Percentiles rank a stretch among this genome's conserved stretches.
Conservation (phyloP, 2,113 vertebrate genomes). For the Chlorodrepanis virens region DNA sequence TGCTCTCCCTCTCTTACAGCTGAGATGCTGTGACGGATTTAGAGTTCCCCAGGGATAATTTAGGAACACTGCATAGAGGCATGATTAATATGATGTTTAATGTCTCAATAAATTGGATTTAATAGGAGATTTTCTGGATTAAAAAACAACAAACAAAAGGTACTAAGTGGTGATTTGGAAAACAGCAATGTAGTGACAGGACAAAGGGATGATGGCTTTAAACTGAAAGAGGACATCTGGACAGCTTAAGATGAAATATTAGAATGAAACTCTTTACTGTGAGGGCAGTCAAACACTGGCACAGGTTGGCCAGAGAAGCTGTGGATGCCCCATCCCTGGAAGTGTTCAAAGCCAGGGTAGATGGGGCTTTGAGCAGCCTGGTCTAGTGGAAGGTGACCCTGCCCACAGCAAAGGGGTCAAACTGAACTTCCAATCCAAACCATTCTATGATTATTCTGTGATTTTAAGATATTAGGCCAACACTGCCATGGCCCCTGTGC, state of each 20-base stretch:
- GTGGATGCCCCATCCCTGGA: background rate
- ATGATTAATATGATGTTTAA: background rate
- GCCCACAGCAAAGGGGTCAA: background rate
- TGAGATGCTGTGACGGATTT: background rate
- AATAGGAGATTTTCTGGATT: background rate
- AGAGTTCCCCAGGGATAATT: background rate
- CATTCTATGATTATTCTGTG: background rate
- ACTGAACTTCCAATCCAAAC: background rate
- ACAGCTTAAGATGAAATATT: background rate
- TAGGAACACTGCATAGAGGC: background rate
- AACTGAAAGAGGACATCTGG: background rate
- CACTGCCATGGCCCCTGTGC: fast-evolving
- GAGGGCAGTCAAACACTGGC: background rate
- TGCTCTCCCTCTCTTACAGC: background rate
- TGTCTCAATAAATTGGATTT: background rate
- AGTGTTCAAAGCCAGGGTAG: background rate
- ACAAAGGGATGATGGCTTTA: background rate
- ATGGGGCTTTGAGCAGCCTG: background rate
- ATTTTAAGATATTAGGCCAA: background rate
- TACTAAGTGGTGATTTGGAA: background rate
- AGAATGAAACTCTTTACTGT: background rate
- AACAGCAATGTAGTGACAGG: background rate
- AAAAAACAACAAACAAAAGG: background rate
- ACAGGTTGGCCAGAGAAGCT: background rate
- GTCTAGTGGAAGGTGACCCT: background rate